A percentile compares a stretch with the other conserved stretches of the same genome.
Conservation (phyloP, 2,113 vertebrate genomes). For the Etia nguti region DNA sequence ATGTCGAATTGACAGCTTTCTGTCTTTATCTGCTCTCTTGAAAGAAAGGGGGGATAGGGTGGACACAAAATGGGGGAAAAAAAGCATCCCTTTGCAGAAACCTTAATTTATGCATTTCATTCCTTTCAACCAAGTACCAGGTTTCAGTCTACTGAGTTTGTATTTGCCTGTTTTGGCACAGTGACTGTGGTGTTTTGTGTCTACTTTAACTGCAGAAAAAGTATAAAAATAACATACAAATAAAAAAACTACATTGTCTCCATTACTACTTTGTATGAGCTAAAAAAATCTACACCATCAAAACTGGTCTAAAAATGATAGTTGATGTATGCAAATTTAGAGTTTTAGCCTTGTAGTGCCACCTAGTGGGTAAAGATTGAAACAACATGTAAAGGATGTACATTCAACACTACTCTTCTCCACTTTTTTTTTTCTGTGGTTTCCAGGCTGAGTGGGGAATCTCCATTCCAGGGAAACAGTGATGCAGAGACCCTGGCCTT, state of each 20-base stretch:
- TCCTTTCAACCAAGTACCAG: no score
- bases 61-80: no score
- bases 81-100: no score
- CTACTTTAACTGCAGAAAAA: background rate
- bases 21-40: no score
- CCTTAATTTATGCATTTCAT: no score
- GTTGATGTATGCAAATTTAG: background rate
- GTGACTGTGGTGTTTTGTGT: background rate
- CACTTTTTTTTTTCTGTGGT: background rate
- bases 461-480: constrained; percentile 80
- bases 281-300: background rate
- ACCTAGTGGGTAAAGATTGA: constrained; percentile 11
- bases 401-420: background rate
- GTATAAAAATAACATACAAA: background rate
- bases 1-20: no score
- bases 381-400: background rate
- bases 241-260: no score
- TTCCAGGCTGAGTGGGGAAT: constrained; percentile 81
- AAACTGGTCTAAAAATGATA: background rate
- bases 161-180: background rate
- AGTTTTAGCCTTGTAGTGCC: background rate
- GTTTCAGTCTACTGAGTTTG: no score
- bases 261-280: background rate
- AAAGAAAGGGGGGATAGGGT: no score
- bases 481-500: constrained; percentile 79